Percentiles rank a stretch among this genome's conserved stretches.
phyloP scores from a whole-genome alignment of 2,797 vertebrate genomes.

The Sebastes umbrosus region DNA sequence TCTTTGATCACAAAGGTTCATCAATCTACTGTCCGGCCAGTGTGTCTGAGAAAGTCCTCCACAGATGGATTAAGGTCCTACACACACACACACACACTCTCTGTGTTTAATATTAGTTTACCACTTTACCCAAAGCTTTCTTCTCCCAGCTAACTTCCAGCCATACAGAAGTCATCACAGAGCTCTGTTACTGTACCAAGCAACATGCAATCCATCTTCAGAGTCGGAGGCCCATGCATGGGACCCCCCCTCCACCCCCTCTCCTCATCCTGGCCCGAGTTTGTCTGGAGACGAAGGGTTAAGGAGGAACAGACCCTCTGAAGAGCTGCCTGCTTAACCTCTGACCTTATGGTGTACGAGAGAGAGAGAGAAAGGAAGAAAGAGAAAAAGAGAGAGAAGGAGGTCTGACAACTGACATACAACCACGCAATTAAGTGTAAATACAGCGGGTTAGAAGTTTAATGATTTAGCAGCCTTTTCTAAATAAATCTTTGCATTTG shows the following conservation, averaged over 20 bases:
- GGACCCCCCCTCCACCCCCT: not conserved
- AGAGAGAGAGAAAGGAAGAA: constrained; percentile 49
- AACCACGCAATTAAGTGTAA: constrained; percentile 28
- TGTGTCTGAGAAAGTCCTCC: constrained; percentile 89
- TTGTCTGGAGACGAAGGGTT: constrained; percentile 77
- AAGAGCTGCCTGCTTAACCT: constrained; percentile 82
- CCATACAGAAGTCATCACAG: constrained; percentile 20
- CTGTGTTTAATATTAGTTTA: constrained; percentile 62
- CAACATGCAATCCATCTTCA: constrained; percentile 54
- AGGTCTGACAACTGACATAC: constrained; percentile 24
- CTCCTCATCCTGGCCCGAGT: constrained; percentile 11
- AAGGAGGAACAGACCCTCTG: constrained; percentile 77
- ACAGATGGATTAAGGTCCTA: constrained; percentile 48
- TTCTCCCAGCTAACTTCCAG: constrained; percentile 14
- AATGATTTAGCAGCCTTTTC: constrained; percentile 22
- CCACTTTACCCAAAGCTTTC: constrained; percentile 45
- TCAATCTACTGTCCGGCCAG: constrained; percentile 88
- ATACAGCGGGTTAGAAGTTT: constrained; percentile 16
- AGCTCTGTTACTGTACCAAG: constrained; percentile 53
- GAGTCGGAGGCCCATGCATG: constrained; percentile 37
- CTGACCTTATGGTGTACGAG: constrained; percentile 69
- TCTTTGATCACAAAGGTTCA: constrained; percentile 93
- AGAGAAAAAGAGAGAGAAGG: constrained; percentile 26
- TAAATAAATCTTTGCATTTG: constrained; percentile 25
- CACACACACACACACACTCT: not conserved